Conservation (phyloP, 1,140 invertebrate species). For the Chionoecetes opilio region DNA sequence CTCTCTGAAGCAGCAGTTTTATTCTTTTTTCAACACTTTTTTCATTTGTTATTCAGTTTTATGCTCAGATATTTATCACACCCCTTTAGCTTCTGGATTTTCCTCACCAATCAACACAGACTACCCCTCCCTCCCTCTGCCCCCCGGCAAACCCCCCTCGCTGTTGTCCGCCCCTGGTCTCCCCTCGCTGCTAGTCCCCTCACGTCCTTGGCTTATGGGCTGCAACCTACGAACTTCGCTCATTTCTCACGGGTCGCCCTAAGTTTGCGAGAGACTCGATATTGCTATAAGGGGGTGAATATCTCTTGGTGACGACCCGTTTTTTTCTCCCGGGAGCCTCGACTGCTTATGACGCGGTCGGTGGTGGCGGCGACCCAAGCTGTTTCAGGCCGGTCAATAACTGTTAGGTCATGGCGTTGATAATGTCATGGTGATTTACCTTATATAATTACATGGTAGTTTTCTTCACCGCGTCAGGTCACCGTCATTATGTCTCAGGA, state of each 20-base stretch:
- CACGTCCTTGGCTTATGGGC: slow-evolving; percentile 70
- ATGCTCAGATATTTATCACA: neutral
- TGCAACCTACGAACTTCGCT: slow-evolving; percentile 64
- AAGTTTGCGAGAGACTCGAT: slow-evolving; percentile 66
- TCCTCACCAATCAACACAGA: slow-evolving; percentile 15
- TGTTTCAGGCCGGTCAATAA: neutral
- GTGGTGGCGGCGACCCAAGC: neutral
- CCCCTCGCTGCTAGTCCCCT: slow-evolving; percentile 46
- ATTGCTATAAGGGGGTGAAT: slow-evolving; percentile 67
- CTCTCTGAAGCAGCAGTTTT: too few relatives aligned
- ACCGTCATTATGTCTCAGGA: neutral
- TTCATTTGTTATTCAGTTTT: neutral
- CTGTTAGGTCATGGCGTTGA: neutral
- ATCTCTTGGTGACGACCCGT: slow-evolving; percentile 40
- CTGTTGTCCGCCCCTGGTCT: neutral
- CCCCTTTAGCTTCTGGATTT: neutral
- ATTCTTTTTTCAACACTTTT: too few relatives aligned
- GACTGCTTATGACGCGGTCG: neutral
- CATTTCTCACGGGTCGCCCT: slow-evolving; percentile 72
- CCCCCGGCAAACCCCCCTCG: neutral
- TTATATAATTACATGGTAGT: neutral
- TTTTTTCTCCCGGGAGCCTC: slow-evolving; percentile 12
- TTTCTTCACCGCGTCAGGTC: neutral
- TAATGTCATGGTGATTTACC: slow-evolving; percentile 9
- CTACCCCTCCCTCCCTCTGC: neutral